Percentiles rank a stretch among this genome's conserved stretches.
These are phyloP conservation scores for Lagocephalus sceleratus DNA, from an alignment of 2,797 vertebrate species.

Conservation along the genomic window DNA sequence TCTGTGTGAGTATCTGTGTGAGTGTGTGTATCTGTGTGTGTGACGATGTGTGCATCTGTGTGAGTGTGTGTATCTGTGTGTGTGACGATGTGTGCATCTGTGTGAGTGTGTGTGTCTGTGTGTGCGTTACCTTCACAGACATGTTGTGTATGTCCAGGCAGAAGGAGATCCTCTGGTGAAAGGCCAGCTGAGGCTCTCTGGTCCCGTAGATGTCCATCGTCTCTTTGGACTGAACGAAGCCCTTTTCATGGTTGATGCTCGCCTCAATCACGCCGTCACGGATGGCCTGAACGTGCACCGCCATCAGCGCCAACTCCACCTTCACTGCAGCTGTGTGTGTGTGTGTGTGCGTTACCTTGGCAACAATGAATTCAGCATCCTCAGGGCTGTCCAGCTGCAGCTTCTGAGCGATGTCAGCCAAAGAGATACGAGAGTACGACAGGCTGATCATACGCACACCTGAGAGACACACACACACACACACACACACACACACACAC, in stretches of 20 bases:
- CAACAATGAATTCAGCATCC: constrained; percentile 96
- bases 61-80: neutral
- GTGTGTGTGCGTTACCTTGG: constrained; percentile 81
- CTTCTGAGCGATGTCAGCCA: constrained; percentile 94
- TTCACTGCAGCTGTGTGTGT: neutral
- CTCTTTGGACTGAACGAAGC: constrained; percentile 96
- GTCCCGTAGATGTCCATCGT: constrained; percentile 97
- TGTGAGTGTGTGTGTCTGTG: neutral
- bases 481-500: constrained; percentile 55
- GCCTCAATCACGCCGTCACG: constrained; percentile 96
- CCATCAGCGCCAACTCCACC: neutral
- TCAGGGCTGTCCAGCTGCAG: constrained; percentile 95
- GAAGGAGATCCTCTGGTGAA: constrained; percentile 98
- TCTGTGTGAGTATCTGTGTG: neutral
- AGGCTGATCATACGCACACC: constrained; percentile 98
- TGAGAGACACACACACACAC: constrained; percentile 51
- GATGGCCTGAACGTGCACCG: constrained; percentile 80
- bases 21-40: neutral
- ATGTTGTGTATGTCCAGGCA: constrained; percentile 99
- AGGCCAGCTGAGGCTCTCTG: constrained; percentile 94
- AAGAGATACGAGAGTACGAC: constrained; percentile 93
- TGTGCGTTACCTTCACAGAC: constrained; percentile 89
- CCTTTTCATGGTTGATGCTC: constrained; percentile 98
- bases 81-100: no score
- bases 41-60: no score